phyloP scores from a whole-genome alignment of 2,888 invertebrate species.

The Ophioninae sp. region DNA sequence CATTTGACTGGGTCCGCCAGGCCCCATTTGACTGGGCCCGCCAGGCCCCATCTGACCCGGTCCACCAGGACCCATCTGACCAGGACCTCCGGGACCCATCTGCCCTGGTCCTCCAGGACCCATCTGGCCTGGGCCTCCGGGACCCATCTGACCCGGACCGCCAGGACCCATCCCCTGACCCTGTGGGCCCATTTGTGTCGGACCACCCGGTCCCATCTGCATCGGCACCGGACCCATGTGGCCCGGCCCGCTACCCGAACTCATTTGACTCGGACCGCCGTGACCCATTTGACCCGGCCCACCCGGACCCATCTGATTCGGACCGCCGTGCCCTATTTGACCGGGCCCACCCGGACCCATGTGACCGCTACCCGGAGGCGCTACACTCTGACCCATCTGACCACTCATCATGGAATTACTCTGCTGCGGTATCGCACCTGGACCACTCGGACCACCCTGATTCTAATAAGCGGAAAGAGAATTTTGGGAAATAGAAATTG shows the following conservation, averaged over 20 bases:
- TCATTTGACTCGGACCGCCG: slow-evolving; percentile 61
- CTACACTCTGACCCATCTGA: slow-evolving; percentile 72
- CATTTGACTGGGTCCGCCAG: slow-evolving; percentile 75
- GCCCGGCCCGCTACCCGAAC: slow-evolving; percentile 52
- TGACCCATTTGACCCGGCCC: slow-evolving; percentile 69
- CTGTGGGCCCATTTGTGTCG: slow-evolving; percentile 68
- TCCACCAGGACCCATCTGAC: slow-evolving; percentile 65
- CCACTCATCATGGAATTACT: slow-evolving; percentile 72
- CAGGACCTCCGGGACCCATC: slow-evolving; percentile 69
- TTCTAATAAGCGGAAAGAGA: slow-evolving; percentile 64
- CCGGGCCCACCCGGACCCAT: slow-evolving; percentile 65
- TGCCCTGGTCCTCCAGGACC: slow-evolving; percentile 58
- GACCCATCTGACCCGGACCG: slow-evolving; percentile 61
- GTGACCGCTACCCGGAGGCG: slow-evolving; percentile 71
- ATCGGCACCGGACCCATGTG: slow-evolving; percentile 71
- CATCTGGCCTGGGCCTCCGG: slow-evolving; percentile 67
- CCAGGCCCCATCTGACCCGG: slow-evolving; percentile 62
- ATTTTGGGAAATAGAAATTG: background rate
- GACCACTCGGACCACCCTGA: slow-evolving; percentile 73
- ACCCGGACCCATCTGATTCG: slow-evolving; percentile 72
- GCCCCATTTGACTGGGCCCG: slow-evolving; percentile 64
- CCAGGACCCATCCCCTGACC: slow-evolving; percentile 8
- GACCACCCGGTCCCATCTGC: slow-evolving; percentile 74
- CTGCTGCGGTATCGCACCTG: slow-evolving; percentile 73
- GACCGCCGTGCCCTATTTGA: slow-evolving; percentile 63